Base-by-base conservation (phyloP, 2,797 vertebrate species). In the Uromys caudimaculatus region DNA sequence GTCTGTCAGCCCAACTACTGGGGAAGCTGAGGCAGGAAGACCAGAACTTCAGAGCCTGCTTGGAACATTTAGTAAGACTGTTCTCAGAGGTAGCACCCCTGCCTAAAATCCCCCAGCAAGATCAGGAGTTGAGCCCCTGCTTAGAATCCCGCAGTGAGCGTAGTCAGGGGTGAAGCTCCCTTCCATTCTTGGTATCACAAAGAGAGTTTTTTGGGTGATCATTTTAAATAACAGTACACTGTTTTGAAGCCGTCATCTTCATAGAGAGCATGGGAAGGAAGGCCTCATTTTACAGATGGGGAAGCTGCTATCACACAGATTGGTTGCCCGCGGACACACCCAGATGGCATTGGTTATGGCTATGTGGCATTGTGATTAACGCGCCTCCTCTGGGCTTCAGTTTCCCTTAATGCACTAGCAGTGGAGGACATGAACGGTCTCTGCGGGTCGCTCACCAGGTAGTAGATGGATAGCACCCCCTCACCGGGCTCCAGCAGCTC, bases 391-490 rank as follows among this genome's bases (percentile, higher is more conserved):
- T 88, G 47, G 52, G 71, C 58, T 81, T 89, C 76, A 21, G 90
- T 89, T 67, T 89, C 82, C 81, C 93, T 16, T 62, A 23, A 64
- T 9, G 82, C 47, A 50, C 11, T 12, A 38, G 76, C n/a, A 6
- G 4, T 35, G 60, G 41, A 50, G 60, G 60, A 23, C 60, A 67
- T 27, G 54, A 69, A 29, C 1, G n/a, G 54, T 3, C 6, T 44
- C 12, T 6, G 13, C 27, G 23, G 2, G 9, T 32, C 69, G 56
- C 98, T 98, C 97, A 99, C 99, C 99, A 99, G 97, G 98, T 99
- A 99, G 98, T 99, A 99, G 97, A 99, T 99, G 90, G 99, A 99
- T 21, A 99, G 98, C 83, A 99, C 99, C 0, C 99, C 99, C 0
- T 99, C 98, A 44, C 99, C 99, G 0, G 99, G 99, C 97, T 99